Percentiles rank a stretch among this genome's conserved stretches.
Evolutionary conservation across 1,140 invertebrate species (phyloP).

Genomic region (Zophobas morio): DNA sequence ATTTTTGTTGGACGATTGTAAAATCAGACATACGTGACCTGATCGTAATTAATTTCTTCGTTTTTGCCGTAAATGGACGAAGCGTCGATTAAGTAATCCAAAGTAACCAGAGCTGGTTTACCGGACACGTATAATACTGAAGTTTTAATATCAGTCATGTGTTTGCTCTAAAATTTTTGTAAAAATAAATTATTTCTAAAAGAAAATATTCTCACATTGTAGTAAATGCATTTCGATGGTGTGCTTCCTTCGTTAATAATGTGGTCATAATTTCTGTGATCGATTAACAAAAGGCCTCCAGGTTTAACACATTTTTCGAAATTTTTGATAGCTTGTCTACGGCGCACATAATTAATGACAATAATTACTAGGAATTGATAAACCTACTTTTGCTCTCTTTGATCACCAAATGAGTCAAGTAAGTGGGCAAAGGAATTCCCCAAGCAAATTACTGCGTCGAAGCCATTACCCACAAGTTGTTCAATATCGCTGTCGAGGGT

Average conservation of each 20-base stretch:
- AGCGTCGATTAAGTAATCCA: constrained; percentile 83
- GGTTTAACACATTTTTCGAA: constrained; percentile 87
- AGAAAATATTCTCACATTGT: constrained; percentile 79
- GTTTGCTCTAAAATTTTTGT: constrained; percentile 76
- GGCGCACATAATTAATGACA: constrained; percentile 29
- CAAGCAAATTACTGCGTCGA: constrained; percentile 88
- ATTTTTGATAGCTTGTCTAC: constrained; percentile 78
- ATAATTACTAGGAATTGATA: background rate
- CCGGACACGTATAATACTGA: constrained; percentile 84
- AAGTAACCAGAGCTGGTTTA: constrained; percentile 80
- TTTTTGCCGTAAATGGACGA: constrained; percentile 55
- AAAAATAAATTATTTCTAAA: background rate
- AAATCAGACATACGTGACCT: constrained; percentile 56
- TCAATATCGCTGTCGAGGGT: constrained; percentile 80
- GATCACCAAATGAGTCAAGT: constrained; percentile 83
- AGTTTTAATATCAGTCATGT: constrained; percentile 85
- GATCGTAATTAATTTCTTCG: constrained; percentile 52
- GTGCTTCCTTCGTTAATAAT: constrained; percentile 82
- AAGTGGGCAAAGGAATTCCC: constrained; percentile 93
- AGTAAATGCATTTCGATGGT: constrained; percentile 87
- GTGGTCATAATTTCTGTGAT: constrained; percentile 90
- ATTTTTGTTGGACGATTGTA: background rate
- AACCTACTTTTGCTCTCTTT: constrained; percentile 81
- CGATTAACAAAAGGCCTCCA: constrained; percentile 87
- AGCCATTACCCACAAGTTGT: constrained; percentile 74